Conservation (phyloP, 2,113 vertebrate species). For the Acanthisitta chloris region DNA sequence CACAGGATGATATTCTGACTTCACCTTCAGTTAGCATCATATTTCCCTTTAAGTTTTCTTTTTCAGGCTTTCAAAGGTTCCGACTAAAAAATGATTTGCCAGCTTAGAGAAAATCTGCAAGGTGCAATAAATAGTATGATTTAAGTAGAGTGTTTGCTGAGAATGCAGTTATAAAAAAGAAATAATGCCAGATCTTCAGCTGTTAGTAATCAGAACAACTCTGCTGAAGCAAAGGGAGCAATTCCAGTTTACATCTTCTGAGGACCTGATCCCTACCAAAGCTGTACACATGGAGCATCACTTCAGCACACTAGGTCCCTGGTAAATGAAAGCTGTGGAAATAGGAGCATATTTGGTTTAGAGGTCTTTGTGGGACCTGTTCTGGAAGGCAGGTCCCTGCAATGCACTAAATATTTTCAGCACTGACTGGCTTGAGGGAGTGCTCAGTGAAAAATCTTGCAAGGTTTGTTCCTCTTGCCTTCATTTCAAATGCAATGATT, state of each 20-base stretch:
- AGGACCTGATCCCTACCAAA: background rate
- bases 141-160: background rate
- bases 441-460: constrained; percentile 14
- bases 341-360: background rate
- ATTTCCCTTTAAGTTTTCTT: background rate
- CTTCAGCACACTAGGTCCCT: background rate
- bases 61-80: background rate
- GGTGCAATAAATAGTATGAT: background rate
- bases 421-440: background rate
- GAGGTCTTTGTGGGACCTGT: background rate
- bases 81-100: background rate
- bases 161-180: background rate
- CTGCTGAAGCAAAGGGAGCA: background rate
- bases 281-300: background rate
- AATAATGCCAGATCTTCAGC: background rate
- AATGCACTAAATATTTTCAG: background rate
- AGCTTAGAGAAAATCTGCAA: background rate
- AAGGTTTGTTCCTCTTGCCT: background rate
- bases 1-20: background rate
- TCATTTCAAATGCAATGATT: constrained; percentile 1
- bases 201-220: background rate
- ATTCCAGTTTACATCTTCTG: background rate
- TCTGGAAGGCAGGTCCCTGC: background rate
- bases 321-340: background rate
- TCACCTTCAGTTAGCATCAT: background rate